Base-by-base conservation (phyloP, 2,888 invertebrate species). In the Andrena bucephala region DNA sequence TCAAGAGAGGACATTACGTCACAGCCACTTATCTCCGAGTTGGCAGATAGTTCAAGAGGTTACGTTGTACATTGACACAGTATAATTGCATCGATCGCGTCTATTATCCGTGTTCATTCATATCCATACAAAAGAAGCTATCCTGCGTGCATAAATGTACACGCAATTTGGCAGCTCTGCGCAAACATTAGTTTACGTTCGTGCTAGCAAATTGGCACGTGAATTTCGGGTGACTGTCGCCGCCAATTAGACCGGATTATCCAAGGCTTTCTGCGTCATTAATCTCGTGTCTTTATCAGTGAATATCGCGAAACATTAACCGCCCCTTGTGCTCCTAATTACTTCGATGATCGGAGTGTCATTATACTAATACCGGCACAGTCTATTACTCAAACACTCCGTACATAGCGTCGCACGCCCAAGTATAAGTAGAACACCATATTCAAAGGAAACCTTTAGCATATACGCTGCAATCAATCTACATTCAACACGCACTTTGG, bases 21-120 rank as follows among this genome's bases (percentile, higher is more conserved):
- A 42, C 57, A 27, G 29, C 59, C 42, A 24, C 59, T 59, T 6
- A 29, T 69, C 42, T 68, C 59, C 24, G 24, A 31, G 24, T 48
- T 31, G 59, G 29, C n/a, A 31, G 31, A 68, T 63, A 48, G 8
- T 8, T n/a, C 13, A 36, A 36, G 27, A 66, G 20, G 20, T 50
- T 24, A 20, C 16, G 10, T 6, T 8, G 16, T 33, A 13, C 4
- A n/a, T 65, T 63, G 71, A 50, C 57, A 16, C 33, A 60, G 16
- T 69, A 50, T n/a, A 33, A 60, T 69, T 42, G 42, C 16, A 59
- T 59, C 67, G 69, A 68, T 60, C 27, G 6, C 31, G 16, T 13
- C n/a, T 20, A 24, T 50, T 33, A 20, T 33, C 59, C 33, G 10
- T 27, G 69, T 16, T 20, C 54, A 29, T 66, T 68, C 20, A 7